These are phyloP conservation scores for Poeciliopsis retropinna DNA, from an alignment of 2,113 vertebrate species.

Conservation along the genomic window DNA sequence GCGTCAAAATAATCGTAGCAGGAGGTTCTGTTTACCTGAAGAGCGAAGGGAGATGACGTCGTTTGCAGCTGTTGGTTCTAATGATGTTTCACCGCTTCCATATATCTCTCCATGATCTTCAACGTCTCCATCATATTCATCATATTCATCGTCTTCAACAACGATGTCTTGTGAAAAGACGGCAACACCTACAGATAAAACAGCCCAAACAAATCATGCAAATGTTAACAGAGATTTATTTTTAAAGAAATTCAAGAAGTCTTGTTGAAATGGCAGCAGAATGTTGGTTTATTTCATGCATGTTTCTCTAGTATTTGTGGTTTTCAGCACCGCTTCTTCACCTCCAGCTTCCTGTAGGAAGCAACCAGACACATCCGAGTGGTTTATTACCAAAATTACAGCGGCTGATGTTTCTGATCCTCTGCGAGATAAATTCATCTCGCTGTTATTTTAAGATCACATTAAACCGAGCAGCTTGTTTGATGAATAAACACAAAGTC, in stretches of 20 bases:
- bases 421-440: background rate
- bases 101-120: background rate
- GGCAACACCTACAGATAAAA: background rate
- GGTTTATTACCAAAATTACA: background rate
- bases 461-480: background rate
- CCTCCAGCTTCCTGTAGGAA: background rate
- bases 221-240: background rate
- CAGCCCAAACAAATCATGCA: background rate
- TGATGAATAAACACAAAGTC: background rate
- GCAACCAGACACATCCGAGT: background rate
- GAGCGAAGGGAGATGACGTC: background rate
- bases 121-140: background rate
- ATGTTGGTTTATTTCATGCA: background rate
- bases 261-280: background rate
- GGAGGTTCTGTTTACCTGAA: conserved; percentile 20
- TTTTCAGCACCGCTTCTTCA: background rate
- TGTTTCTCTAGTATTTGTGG: background rate
- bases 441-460: background rate
- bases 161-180: background rate
- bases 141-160: accelerated
- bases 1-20: no score
- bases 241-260: background rate
- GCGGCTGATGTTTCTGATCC: background rate
- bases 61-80: background rate
- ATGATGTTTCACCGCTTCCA: background rate